Evolutionary conservation across 2,888 invertebrate genomes (phyloP), one percentile per base, ranked within the genome.

Genomic region (Caenorhabditis macrosperma): DNA sequence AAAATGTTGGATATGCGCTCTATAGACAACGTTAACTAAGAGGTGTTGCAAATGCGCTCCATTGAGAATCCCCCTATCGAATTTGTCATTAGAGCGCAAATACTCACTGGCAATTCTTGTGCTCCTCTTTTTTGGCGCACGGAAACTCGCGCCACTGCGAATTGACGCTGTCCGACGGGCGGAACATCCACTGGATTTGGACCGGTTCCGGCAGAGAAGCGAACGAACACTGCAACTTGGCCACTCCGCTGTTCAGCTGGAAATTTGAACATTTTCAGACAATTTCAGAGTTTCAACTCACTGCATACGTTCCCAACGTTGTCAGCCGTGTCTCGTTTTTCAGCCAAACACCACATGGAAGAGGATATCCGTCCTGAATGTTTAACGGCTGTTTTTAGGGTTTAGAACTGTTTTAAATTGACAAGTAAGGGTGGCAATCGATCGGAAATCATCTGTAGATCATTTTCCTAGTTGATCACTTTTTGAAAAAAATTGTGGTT

Each of bases 121-220:
- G 63, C 57, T 79, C 79, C 35, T 69, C 54, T 26, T 79, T 79
- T 20, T 63, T 79, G 7, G 79, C 68, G 52, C 79, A 79, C 2
- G 69, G 48, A 12, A 79, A 69, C 28, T 79, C 79, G 15, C 60
- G 22, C 79, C 79, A 79, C 35, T 75, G 79, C 0, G 78, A 59
- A 17, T 46, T 63, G 2, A 30, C 55, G 30, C 60, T 50, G 15
- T 72, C 71, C 5, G 71, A 35, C 10, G 79, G 59, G 3, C 66
- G 59, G 24, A 79, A 79, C 75, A 75, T 74, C 79, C 79, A 79
- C 33, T 79, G 79, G 24, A 79, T 60, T 50, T 64, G 71, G 0
- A 75, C 79, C 2, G 79, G 79, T 12, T 57, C 59, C 10, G 79
- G 79, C 2, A 79, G 69, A 0, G 75, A 75, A 1, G 79, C 69